phyloP scores from a whole-genome alignment of 2,113 vertebrate genomes.

The Gobio gobio region DNA sequence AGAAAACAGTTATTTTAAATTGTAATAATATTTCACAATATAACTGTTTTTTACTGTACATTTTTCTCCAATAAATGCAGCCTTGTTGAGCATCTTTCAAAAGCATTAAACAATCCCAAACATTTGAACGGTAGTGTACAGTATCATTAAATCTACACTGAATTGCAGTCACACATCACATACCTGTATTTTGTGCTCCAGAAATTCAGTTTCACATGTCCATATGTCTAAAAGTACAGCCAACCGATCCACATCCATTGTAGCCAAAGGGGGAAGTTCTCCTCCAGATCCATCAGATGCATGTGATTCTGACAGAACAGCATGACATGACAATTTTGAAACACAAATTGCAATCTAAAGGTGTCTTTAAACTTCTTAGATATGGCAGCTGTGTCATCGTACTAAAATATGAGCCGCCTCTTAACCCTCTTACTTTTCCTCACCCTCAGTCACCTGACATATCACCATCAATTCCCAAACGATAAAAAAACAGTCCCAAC shows the following conservation, averaged over 20 bases:
- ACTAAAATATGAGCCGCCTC: background rate
- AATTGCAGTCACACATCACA: conserved; percentile 28
- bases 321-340: background rate
- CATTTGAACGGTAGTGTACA: background rate
- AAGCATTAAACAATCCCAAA: background rate
- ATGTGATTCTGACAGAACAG: conserved; percentile 14
- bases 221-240: conserved; percentile 78
- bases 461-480: background rate
- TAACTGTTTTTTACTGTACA: too few relatives aligned
- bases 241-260: conserved; percentile 66
- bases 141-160: background rate
- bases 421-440: background rate
- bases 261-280: conserved; percentile 58
- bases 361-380: background rate
- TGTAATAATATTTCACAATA: too few relatives aligned
- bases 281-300: conserved; percentile 43
- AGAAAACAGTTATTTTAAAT: background rate
- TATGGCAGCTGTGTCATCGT: background rate
- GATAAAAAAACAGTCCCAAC: background rate
- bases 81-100: background rate
- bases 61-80: background rate
- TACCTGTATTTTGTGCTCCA: conserved; percentile 78
- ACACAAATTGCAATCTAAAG: background rate
- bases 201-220: conserved; percentile 75
- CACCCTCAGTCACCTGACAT: background rate